Conservation (phyloP, 2,888 invertebrate genomes). For the Drosophila kanekoi region DNA sequence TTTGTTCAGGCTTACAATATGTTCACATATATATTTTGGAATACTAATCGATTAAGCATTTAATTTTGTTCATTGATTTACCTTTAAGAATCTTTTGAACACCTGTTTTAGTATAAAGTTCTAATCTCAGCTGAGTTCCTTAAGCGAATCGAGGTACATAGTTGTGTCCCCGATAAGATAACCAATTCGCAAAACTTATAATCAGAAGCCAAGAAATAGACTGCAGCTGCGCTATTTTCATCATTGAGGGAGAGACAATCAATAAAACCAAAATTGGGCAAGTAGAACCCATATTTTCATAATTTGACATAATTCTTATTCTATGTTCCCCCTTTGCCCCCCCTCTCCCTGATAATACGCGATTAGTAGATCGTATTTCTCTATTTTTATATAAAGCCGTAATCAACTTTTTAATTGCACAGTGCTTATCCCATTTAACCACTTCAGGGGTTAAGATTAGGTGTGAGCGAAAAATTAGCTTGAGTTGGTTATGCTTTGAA, state of each 20-base stretch:
- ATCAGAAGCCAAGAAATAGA: not conserved
- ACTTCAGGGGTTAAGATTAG: constrained; percentile 41
- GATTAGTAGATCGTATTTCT: not conserved
- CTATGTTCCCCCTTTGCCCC: no score
- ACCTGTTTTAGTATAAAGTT: not conserved
- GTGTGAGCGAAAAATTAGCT: not conserved
- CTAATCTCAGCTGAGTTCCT: constrained; percentile 1
- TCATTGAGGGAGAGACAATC: constrained; percentile 1
- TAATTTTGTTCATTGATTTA: no score
- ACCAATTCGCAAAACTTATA: constrained; percentile 1
- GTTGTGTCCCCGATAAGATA: constrained; percentile 36
- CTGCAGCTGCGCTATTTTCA: constrained; percentile 5
- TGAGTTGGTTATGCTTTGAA: not conserved
- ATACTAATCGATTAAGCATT: no score
- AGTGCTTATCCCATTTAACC: not conserved
- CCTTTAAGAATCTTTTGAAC: not conserved
- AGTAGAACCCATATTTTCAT: not conserved
- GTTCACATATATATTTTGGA: not conserved
- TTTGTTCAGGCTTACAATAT: not conserved
- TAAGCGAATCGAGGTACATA: constrained; percentile 2
- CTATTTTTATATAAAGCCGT: constrained; percentile 5
- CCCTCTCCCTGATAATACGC: not conserved
- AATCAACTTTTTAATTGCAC: constrained; percentile 22
- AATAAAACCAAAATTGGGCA: constrained; percentile 15
- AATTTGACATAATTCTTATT: not conserved